Base-by-base conservation (phyloP, 1,140 invertebrate genomes). In the Pinna nobilis region DNA sequence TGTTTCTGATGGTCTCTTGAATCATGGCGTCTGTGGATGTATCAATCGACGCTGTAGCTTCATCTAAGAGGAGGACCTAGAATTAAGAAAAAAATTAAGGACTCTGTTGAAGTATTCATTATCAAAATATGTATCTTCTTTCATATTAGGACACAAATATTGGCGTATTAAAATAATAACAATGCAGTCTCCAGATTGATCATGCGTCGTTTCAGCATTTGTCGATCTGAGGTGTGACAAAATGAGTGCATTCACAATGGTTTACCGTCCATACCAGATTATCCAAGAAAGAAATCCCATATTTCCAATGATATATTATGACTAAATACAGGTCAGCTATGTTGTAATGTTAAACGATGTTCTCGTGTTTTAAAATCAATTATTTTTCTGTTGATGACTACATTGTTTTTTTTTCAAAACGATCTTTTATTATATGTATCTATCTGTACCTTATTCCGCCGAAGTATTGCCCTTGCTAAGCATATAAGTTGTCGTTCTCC, bases 21-120 rank as follows among this genome's bases (percentile, higher is more conserved):
- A 90, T 83, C 28, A 88, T 67, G 25, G 80, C 64, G 74, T 90
- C 89, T 11, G 89, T 90, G 51, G 86, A 83, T 55, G 87, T 77
- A 68, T 97, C 95, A n/a, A 97, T 94, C 79, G 95, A 94, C 37
- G 95, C 95, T 0, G 95, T 96, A 7, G 95, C 95, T 86, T 97
- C 95, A 85, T 96, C 95, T 82, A 97, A 88, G 5, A 96, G 90
- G 0, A 96, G 89, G 63, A 97, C 79, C 75, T 81, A 41, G 25
- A 66, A 41, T 28, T 6, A 15, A 44, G 15, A 57, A 1, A 33
- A 11, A 4, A n/a, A 23, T 37, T 47, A 4, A 63, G 32, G 32
- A 13, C 2, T 53, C 23, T 6, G 25, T 53, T 25, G 25, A 3
- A 25, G 0, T 53, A 23, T 28, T 28, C 18, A 20, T 25, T 6